Percentiles rank a stretch among this genome's conserved stretches.
Conservation (phyloP, 1,140 invertebrate genomes). For the Bombus superbus region DNA sequence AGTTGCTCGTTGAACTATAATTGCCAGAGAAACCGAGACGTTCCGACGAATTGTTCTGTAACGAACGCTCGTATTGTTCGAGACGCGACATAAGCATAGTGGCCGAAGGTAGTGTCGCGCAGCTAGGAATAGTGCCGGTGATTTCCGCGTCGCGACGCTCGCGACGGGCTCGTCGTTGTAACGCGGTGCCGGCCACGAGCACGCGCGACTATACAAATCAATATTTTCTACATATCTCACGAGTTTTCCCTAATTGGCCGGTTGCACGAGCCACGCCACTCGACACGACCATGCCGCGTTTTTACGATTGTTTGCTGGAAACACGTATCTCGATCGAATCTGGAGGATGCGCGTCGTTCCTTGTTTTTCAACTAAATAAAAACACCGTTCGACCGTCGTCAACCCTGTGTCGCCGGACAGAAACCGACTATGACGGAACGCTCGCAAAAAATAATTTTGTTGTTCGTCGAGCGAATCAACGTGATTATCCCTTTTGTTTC, state of each 20-base stretch:
- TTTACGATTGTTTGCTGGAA: not conserved
- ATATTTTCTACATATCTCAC: slow-evolving; percentile 76
- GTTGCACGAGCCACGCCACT: slow-evolving; percentile 11
- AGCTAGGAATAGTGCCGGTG: slow-evolving; percentile 63
- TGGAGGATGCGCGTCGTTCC: not conserved
- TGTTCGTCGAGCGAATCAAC: not conserved
- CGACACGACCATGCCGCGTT: slow-evolving; percentile 31
- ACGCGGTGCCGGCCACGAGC: slow-evolving; percentile 66
- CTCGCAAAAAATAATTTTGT: slow-evolving; percentile 6
- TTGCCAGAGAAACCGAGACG: no score
- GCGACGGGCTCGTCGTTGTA: slow-evolving; percentile 58
- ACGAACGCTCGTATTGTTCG: not conserved
- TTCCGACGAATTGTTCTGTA: not conserved
- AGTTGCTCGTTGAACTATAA: not conserved
- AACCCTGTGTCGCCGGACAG: not conserved
- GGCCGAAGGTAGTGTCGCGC: slow-evolving; percentile 13
- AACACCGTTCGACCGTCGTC: not conserved
- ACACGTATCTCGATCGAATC: slow-evolving; percentile 15
- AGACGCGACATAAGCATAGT: not conserved
- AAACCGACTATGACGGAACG: not conserved
- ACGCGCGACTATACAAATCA: slow-evolving; percentile 76
- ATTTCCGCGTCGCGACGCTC: slow-evolving; percentile 68
- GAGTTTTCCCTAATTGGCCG: slow-evolving; percentile 72
- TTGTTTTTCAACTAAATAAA: slow-evolving; percentile 23
- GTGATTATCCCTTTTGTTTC: not conserved